Base-by-base conservation (phyloP, 2,113 vertebrate genomes). In the Serilophus lunatus region DNA sequence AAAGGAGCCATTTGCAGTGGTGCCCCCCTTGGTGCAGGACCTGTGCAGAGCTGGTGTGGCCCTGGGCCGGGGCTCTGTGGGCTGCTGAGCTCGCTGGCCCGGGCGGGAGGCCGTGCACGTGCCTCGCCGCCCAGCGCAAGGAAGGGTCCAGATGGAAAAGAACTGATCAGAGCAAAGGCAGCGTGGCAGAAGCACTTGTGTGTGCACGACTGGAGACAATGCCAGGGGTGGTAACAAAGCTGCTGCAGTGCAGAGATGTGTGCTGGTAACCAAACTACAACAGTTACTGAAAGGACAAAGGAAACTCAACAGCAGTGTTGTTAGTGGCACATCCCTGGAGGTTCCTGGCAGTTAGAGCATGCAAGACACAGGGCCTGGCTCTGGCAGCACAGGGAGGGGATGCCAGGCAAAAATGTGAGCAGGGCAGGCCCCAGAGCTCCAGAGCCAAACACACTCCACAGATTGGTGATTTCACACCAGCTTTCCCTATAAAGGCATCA, bases 251-350 rank as follows among this genome's bases (percentile, higher is more conserved):
- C 44, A 38, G 35, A 69, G 25, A 15, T 91, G 35, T 71, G 42
- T 28, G 60, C 77, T 68, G 61, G n/a, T 60, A 50, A 45, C 70
- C 47, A 40, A 63, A 75, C 20, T 1, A 40, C 74, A 65, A 19
- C 6, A 42, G 1, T 40, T 57, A 19, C 45, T 50, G 3, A 49
- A 92, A 83, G 13, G 36, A 59, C 23, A 42, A 28, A 10, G 8
- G 8, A 24, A 40, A 20, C 38, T 74, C 1, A 0, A 0, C 54
- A 50, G 10, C 36, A 26, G 31, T 14, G 33, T 6, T 1, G 0
- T 54, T 35, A 31, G 47, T 0, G 0, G 38, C 24, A 70, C 18
- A 47, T 69, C 70, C 72, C 9, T 36, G 50, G 42, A 50, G 40
- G 26, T 81, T 15, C 26, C 35, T 7, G 13, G 29, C 35, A 44